These are phyloP conservation scores for Encarsia formosa DNA, from an alignment of 2,888 invertebrate genomes.

Conservation along the genomic window DNA sequence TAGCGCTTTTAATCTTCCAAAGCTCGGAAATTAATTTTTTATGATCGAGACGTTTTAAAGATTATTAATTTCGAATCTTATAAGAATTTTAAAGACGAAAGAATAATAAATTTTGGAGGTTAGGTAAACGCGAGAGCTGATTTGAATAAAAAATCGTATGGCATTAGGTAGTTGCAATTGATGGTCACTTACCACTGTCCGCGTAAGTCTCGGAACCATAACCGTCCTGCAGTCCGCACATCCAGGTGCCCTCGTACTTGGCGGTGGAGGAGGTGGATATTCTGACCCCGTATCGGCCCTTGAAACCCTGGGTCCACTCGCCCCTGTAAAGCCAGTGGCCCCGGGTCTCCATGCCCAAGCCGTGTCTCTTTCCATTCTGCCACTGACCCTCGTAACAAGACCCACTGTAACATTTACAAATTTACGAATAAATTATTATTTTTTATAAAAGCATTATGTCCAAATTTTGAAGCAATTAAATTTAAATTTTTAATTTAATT, in stretches of 20 bases:
- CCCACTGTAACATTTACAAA: constrained; percentile 78
- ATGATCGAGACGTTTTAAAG: no score
- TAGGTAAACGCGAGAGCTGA: no score
- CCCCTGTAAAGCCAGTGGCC: constrained; percentile 97
- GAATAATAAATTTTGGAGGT: no score
- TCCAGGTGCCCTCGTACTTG: constrained; percentile 98
- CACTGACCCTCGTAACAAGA: constrained; percentile 97
- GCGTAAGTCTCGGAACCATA: constrained; percentile 99
- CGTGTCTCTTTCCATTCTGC: constrained; percentile 99
- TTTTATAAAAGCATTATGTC: no score
- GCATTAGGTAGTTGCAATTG: no score
- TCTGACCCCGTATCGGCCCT: constrained; percentile 96
- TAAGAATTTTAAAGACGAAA: no score
- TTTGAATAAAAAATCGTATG: neutral
- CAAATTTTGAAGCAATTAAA: no score
- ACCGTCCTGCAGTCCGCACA: constrained; percentile 96
- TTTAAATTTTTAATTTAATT: no score
- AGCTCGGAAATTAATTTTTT: no score
- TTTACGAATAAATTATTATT: no score
- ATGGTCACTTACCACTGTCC: constrained; percentile 84
- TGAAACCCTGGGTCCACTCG: constrained; percentile 98
- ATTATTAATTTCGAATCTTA: no score
- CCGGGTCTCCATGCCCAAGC: constrained; percentile 93
- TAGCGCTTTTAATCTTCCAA: no score
- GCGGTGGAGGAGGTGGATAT: constrained; percentile 93